Evolutionary conservation across 92 coral and sea anemone genomes (phyloP).

Genomic region (Epizoanthus illoricatus): DNA sequence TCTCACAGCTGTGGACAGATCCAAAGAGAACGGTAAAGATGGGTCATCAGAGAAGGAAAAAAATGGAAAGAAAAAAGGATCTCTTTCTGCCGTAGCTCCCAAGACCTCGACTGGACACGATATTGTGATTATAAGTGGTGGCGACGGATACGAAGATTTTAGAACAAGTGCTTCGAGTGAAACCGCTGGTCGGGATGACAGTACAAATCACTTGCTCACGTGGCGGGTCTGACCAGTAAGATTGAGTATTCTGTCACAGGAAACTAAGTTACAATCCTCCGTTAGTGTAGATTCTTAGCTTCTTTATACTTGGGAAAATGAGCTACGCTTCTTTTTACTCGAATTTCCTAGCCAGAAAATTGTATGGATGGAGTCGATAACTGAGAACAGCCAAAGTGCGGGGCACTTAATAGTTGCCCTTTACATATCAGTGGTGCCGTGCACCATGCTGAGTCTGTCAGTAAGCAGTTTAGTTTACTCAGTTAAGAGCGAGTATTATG

Average conservation of each 20-base stretch:
- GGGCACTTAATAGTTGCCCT: not conserved
- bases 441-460: not conserved
- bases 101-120: conserved; percentile 60
- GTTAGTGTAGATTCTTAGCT: too few species aligned
- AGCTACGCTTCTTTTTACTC: too few species aligned
- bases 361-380: too few species aligned
- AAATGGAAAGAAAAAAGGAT: conserved; percentile 42
- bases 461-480: not conserved
- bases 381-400: too few species aligned
- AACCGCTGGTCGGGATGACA: conserved; percentile 99
- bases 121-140: conserved; percentile 94
- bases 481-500: not conserved
- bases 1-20: conserved; percentile 95
- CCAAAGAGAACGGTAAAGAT: conserved; percentile 75
- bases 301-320: too few species aligned
- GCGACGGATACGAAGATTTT: conserved; percentile 99
- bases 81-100: conserved; percentile 61
- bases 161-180: conserved; percentile 91
- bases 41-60: conserved; percentile 61
- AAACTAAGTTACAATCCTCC: not conserved
- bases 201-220: conserved; percentile 94
- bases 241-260: not conserved
- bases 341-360: too few species aligned
- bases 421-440: not conserved
- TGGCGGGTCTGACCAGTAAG: conserved; percentile 81